Conservation (phyloP, 2,113 vertebrate species). For the Actenoides hombroni region DNA sequence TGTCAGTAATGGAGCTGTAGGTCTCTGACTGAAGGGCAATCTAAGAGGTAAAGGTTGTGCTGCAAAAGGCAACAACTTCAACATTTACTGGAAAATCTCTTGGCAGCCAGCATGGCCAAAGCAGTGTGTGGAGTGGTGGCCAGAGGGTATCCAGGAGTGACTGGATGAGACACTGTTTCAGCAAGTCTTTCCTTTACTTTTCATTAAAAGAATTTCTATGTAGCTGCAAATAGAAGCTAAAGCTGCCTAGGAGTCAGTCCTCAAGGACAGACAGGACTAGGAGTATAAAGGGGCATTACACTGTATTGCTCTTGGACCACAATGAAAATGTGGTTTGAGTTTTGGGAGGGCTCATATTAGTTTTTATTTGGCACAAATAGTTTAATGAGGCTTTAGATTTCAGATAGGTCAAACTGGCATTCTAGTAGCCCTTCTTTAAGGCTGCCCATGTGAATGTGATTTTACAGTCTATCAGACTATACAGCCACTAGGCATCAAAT, state of each 20-base stretch:
- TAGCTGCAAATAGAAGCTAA: conserved; percentile 30
- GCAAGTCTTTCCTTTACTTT: conserved; percentile 56
- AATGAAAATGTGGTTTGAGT: conserved; percentile 29
- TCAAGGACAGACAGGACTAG: not conserved
- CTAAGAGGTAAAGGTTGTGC: not conserved
- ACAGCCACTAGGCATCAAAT: not conserved
- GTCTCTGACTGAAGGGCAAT: not conserved
- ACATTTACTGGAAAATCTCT: conserved; percentile 47
- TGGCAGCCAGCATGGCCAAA: not conserved
- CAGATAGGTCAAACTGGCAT: not conserved
- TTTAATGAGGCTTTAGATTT: conserved; percentile 9
- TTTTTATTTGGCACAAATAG: not conserved
- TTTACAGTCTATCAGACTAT: not conserved
- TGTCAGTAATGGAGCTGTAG: not conserved
- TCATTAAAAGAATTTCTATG: conserved; percentile 37
- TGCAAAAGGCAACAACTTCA: not conserved
- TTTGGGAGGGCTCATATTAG: conserved; percentile 16
- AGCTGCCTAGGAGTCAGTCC: not conserved
- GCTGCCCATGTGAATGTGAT: not conserved
- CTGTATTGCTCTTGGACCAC: conserved; percentile 15
- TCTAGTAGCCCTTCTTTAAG: not conserved
- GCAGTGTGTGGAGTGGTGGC: not conserved
- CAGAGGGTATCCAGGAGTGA: conserved; percentile 43
- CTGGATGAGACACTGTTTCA: conserved; percentile 39
- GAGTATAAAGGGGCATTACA: not conserved